Evolutionary conservation across 2,888 invertebrate genomes (phyloP).

Genomic region (Sialis fuliginosa): DNA sequence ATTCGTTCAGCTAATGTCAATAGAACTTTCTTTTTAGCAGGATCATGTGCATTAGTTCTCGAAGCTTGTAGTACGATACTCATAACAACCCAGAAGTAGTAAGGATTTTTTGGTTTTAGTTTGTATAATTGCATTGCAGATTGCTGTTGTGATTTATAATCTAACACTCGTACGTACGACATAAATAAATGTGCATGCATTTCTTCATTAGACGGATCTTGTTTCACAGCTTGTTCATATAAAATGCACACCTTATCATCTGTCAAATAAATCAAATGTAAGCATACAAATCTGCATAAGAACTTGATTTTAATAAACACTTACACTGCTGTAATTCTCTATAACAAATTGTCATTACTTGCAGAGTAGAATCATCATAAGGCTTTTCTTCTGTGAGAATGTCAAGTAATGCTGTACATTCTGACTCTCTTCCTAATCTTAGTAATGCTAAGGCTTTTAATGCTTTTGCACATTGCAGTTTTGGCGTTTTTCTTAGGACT

Average conservation of each 20-base stretch:
- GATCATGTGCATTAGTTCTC: constrained; percentile 29
- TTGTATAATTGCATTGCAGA: constrained; percentile 83
- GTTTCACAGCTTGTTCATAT: constrained; percentile 76
- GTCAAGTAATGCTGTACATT: constrained; percentile 59
- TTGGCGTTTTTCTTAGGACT: constrained; percentile 82
- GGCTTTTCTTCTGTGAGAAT: constrained; percentile 63
- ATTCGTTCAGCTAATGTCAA: constrained; percentile 83
- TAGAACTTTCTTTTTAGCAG: constrained; percentile 46
- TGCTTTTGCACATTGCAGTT: constrained; percentile 76
- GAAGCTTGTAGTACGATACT: constrained; percentile 84
- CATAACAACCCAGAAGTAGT: constrained; percentile 98
- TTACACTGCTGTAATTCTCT: constrained; percentile 82
- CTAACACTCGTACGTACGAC: constrained; percentile 80
- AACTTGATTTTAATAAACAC: constrained; percentile 17
- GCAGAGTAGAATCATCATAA: constrained; percentile 81
- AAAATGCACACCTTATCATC: constrained; percentile 77
- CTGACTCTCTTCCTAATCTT: constrained; percentile 68
- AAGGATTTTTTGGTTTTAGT: constrained; percentile 81
- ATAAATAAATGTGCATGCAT: constrained; percentile 87
- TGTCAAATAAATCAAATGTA: constrained; percentile 20
- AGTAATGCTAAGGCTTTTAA: constrained; percentile 83
- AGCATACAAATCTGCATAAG: too few species aligned
- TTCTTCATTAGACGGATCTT: constrained; percentile 79
- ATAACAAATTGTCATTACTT: constrained; percentile 90
- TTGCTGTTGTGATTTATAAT: constrained; percentile 80